phyloP scores from a whole-genome alignment of 2,888 invertebrate species.

The Asteroscopus sphinx region DNA sequence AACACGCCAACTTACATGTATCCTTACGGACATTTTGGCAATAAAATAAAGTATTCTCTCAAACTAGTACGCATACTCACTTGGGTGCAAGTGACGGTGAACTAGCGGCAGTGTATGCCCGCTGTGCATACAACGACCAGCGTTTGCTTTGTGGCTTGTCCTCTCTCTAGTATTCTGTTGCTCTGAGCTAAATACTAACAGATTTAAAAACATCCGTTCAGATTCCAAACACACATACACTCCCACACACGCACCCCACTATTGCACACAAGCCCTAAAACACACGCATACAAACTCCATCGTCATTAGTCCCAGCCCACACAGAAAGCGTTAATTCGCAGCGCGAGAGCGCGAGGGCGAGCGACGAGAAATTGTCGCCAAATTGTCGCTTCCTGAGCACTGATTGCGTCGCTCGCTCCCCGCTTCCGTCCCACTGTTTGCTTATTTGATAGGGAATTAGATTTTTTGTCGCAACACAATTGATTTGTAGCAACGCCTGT shows the following conservation, averaged over 20 bases:
- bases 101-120: too few relatives aligned
- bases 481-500: constrained; percentile 21
- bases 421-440: constrained; percentile 70
- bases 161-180: too few relatives aligned
- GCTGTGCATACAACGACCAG: too few relatives aligned
- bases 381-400: constrained; percentile 79
- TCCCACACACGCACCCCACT: neutral
- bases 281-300: constrained; percentile 21
- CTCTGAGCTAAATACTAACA: too few relatives aligned
- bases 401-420: constrained; percentile 75
- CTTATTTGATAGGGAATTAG: constrained; percentile 67
- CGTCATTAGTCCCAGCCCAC: constrained; percentile 41
- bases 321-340: constrained; percentile 60
- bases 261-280: neutral
- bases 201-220: constrained; percentile 2
- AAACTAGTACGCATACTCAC: too few relatives aligned
- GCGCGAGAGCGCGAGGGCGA: constrained; percentile 56
- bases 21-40: too few relatives aligned
- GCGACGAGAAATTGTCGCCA: constrained; percentile 74
- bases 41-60: too few relatives aligned
- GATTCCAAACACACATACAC: constrained; percentile 3
- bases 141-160: too few relatives aligned
- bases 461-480: constrained; percentile 56
- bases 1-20: too few relatives aligned
- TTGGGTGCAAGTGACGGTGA: too few relatives aligned